These are phyloP conservation scores for Oncorhynchus nerka DNA, from an alignment of 2,113 vertebrate species.

Conservation along the genomic window DNA sequence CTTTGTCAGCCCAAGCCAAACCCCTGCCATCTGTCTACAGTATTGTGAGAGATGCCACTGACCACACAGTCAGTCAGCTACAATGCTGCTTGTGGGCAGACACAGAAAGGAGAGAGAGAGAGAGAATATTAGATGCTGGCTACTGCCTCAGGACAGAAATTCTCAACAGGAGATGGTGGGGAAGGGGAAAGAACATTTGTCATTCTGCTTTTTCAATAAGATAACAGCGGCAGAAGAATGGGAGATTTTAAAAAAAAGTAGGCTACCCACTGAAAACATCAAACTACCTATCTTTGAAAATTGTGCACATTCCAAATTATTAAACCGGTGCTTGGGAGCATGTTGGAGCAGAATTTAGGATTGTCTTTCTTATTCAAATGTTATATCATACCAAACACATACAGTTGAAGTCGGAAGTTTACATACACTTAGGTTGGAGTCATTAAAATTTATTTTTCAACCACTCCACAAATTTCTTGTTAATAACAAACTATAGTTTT, in stretches of 20 bases:
- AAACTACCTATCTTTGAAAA: neutral
- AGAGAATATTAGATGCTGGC: neutral
- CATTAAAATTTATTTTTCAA: too few relatives aligned
- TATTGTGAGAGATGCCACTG: neutral
- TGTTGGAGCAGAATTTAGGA: too few relatives aligned
- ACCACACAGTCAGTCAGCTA: neutral
- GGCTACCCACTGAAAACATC: neutral
- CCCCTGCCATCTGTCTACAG: neutral
- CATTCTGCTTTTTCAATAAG: neutral
- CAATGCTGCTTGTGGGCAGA: too few relatives aligned
- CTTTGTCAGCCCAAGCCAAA: neutral
- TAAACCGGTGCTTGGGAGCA: too few relatives aligned
- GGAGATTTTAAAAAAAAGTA: neutral
- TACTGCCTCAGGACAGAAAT: neutral
- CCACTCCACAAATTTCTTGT: too few relatives aligned
- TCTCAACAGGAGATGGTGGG: neutral
- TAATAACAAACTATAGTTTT: too few relatives aligned
- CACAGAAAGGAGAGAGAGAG: too few relatives aligned
- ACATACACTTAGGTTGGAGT: too few relatives aligned
- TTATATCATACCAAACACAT: neutral
- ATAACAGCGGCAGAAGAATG: too few relatives aligned
- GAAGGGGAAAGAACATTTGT: neutral
- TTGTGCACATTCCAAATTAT: too few relatives aligned
- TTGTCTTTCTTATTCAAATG: too few relatives aligned
- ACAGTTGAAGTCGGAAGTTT: neutral